phyloP scores from a whole-genome alignment of 2,113 vertebrate genomes.

The Gallinago undulata region DNA sequence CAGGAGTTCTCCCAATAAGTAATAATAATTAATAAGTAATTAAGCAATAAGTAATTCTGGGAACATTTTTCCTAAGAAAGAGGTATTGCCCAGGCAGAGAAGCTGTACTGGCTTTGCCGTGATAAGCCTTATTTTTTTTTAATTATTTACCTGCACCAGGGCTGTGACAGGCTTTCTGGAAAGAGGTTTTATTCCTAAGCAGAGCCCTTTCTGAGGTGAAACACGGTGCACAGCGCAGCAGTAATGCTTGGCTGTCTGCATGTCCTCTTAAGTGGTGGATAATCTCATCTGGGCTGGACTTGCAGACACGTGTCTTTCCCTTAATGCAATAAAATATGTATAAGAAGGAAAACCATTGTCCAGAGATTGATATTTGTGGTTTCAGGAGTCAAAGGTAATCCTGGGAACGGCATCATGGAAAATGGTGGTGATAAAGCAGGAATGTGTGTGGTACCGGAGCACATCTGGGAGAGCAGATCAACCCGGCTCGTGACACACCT shows the following conservation, averaged over 20 bases:
- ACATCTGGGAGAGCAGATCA: neutral
- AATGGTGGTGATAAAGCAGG: neutral
- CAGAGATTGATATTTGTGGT: neutral
- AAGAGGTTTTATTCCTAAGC: neutral
- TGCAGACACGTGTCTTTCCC: neutral
- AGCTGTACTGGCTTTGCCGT: neutral
- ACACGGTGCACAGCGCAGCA: neutral
- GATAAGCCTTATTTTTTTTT: neutral
- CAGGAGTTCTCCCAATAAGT: neutral
- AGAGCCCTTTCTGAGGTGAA: neutral
- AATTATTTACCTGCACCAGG: neutral
- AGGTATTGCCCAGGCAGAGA: neutral
- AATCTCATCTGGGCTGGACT: neutral
- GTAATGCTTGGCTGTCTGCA: neutral
- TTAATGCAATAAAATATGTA: constrained; percentile 16
- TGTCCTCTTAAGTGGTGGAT: neutral
- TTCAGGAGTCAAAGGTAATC: neutral
- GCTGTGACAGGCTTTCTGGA: neutral
- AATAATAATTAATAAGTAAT: neutral
- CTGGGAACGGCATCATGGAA: neutral
- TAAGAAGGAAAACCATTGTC: neutral
- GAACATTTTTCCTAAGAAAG: neutral
- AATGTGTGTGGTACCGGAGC: neutral
- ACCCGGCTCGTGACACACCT: accelerated
- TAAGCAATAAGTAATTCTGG: neutral